A percentile compares a stretch with the other conserved stretches of the same genome.
These are phyloP conservation scores for Microctenopoma stevenorrisi DNA, from an alignment of 2,797 vertebrate genomes.

Conservation along the genomic window DNA sequence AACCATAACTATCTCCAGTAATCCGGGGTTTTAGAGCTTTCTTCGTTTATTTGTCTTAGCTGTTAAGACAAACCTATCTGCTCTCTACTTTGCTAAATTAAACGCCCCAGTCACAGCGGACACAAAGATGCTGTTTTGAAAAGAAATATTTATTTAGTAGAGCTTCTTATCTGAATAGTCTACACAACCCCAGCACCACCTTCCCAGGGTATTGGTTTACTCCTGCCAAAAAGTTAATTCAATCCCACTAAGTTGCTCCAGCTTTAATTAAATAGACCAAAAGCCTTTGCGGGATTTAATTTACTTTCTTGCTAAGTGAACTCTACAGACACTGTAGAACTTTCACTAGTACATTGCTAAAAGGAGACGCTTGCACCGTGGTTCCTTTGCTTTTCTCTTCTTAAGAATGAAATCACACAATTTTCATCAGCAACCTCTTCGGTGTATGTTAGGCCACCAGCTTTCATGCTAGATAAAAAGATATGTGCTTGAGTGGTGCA, in stretches of 20 bases:
- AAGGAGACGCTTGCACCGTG: neutral
- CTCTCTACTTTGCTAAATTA: neutral
- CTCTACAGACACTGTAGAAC: conserved; percentile 68
- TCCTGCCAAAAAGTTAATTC: conserved; percentile 80
- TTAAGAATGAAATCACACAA: conserved; percentile 13
- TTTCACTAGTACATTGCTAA: conserved; percentile 41
- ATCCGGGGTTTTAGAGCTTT: conserved; percentile 3
- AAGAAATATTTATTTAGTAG: conserved; percentile 40
- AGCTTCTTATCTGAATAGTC: conserved; percentile 62
- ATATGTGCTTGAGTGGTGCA: conserved; percentile 48
- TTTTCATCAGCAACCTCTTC: conserved; percentile 38
- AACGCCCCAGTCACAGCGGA: conserved; percentile 6
- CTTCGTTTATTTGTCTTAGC: conserved; percentile 18
- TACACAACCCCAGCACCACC: conserved; percentile 43
- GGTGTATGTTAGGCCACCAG: conserved; percentile 40
- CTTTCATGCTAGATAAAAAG: conserved; percentile 40
- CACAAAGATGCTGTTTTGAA: conserved; percentile 25
- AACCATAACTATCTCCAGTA: conserved; percentile 16
- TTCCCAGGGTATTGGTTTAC: conserved; percentile 70
- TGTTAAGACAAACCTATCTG: neutral
- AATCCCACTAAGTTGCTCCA: conserved; percentile 76
- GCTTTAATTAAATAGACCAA: conserved; percentile 81
- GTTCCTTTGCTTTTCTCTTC: conserved; percentile 9
- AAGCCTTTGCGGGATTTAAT: conserved; percentile 75
- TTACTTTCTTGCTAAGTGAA: conserved; percentile 71